Base-by-base conservation (phyloP, 2,888 invertebrate genomes). In the Lysandra coridon region DNA sequence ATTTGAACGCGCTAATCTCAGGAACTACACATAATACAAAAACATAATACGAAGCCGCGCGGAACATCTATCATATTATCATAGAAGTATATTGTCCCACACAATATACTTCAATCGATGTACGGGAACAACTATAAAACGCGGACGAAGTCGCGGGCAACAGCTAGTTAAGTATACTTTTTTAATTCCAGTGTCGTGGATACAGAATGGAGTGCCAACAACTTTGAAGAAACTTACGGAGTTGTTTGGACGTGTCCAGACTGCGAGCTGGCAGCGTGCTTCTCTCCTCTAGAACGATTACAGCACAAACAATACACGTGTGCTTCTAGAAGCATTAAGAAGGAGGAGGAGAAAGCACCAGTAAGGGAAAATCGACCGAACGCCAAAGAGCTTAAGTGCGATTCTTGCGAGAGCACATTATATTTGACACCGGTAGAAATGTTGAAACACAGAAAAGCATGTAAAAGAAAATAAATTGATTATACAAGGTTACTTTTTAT, bases 361-460 rank as follows among this genome's bases (percentile, higher is more conserved):
- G 82, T 82, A 83, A 88, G 85, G 84, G 87, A 91, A 85, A 90
- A 86, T 82, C 89, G 89, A 86, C 92, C 96, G 79, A 97, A 97
- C 86, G 92, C 95, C 0, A 95, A 95, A 87, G 91, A 95, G 73
- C 98, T 96, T 91, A 95, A 95, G 83, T 99, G 99, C 88, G 92
- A 95, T 12, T 94, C 89, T 83, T 99, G 99, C 90, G 92, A 95
- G 2, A 92, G 96, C 83, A 95, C 95, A 5, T 89, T 98, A 80
- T 95, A 95, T 84, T 91, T 98, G 83, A 97, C 97, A 14, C 96
- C 97, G 4, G 97, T 97, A 37, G 98, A 99, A 88, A 97, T 98
- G 88, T 95, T 99, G 82, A 97, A 96, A 85, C 99, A 99, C 92
- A 98, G 96, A 87, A 97, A 96, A 86, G 92, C 90, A 83, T 96